Evolutionary conservation across 2,113 vertebrate genomes (phyloP), one percentile per base, ranked within the genome.

Genomic region (Proterorhinus semilunaris): DNA sequence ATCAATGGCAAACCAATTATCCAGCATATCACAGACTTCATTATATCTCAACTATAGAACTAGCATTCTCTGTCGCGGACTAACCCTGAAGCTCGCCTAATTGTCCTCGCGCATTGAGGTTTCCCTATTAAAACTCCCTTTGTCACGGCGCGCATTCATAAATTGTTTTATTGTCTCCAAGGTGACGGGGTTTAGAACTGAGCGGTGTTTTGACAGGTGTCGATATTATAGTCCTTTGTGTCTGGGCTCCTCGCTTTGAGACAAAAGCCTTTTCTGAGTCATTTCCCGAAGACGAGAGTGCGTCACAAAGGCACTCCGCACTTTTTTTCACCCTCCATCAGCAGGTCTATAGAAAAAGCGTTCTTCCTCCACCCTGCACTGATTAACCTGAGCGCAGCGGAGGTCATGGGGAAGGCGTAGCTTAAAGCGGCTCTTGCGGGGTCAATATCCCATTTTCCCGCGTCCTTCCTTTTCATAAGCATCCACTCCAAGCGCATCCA

Each of bases 361-460:
- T 48, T n/a, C 21, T 65, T 50, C 12, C 27, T 27, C 47, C 49
- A 47, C 46, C 12, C 10, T 63, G 46, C 36, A 43, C 63, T 50
- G 43, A 65, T 65, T 50, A 50, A 65, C 48, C 63, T 8, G 47
- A 49, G 4, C 11, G 10, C 13, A 4, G 46, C 42, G 63, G 61
- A 71, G 71, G 63, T 66, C 54, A 61, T 12, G 16, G 7, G 9
- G 42, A 55, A 75, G 52, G 21, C 53, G 17, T 55, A 64, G 62
- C 61, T 57, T 49, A 65, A 17, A 65, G 63, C 63, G n/a, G 47
- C 13, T 65, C 63, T 50, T 51, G 48, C 8, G 49, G n/a, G 48
- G 21, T 65, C 63, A 65, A 65, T 65, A 52, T 52, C 63, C 63
- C 48, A 52, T 65, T 36, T 53, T 57, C 57, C 54, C 52, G 48